phyloP scores from a whole-genome alignment of 2,888 invertebrate species.

The Lamellibrachia columna region DNA sequence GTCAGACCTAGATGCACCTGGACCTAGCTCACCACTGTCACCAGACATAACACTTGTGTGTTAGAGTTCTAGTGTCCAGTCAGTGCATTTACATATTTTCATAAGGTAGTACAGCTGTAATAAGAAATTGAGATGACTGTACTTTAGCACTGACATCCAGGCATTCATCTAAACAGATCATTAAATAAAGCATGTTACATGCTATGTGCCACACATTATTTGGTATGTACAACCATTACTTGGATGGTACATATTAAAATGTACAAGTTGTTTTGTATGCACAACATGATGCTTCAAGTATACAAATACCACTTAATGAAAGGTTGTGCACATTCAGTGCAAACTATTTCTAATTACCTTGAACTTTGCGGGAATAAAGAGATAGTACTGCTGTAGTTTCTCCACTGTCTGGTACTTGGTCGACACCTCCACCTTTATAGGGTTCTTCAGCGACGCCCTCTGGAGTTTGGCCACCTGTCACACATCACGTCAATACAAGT shows the following conservation, averaged over 20 bases:
- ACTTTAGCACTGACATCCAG: no score
- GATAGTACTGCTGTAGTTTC: conserved; percentile 91
- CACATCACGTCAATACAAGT: conserved; percentile 20
- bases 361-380: conserved; percentile 94
- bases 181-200: background rate
- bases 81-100: no score
- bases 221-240: background rate
- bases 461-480: conserved; percentile 83
- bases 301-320: background rate
- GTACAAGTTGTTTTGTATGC: background rate
- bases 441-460: conserved; percentile 91
- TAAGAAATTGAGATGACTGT: no score
- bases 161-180: no score
- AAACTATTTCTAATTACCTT: conserved; percentile 73
- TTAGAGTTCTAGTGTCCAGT: no score
- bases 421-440: conserved; percentile 93
- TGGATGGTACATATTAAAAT: conserved; percentile 32
- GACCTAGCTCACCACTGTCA: no score
- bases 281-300: background rate
- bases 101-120: no score
- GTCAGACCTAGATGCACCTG: no score
- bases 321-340: background rate
- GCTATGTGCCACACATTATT: background rate
- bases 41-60: no score
- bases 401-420: conserved; percentile 98